Conservation (phyloP, 2,113 vertebrate genomes). For the Dendropsophus ebraccatus region DNA sequence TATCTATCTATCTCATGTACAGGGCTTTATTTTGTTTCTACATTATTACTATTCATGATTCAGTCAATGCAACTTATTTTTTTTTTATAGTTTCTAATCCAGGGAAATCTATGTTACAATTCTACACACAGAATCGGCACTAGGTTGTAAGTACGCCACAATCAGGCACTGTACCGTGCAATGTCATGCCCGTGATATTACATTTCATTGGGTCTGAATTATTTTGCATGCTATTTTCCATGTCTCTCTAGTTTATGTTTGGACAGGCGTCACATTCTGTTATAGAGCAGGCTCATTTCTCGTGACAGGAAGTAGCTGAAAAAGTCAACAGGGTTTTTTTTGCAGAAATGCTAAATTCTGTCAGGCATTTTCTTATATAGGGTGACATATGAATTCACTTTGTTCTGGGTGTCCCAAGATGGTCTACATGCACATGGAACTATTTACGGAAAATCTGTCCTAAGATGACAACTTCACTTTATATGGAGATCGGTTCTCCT, state of each 20-base stretch:
- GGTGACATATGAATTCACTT: slow-evolving; percentile 4
- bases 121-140: not conserved
- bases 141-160: not conserved
- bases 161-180: not conserved
- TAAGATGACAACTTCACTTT: slow-evolving; percentile 10
- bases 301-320: slow-evolving; percentile 6
- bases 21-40: not conserved
- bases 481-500: not conserved
- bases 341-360: not conserved
- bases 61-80: not conserved
- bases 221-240: not conserved
- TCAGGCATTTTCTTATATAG: not conserved
- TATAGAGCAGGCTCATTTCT: not conserved
- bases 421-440: slow-evolving; percentile 3
- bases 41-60: not conserved
- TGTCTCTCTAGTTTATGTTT: not conserved
- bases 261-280: not conserved
- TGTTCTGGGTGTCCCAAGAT: not conserved
- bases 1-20: not conserved
- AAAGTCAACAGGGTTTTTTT: not conserved
- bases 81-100: not conserved
- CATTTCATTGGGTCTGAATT: not conserved
- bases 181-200: not conserved
- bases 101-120: not conserved
- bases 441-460: not conserved